phyloP scores from a whole-genome alignment of 2,113 vertebrate species.

The Paradoxurus hermaphroditus region DNA sequence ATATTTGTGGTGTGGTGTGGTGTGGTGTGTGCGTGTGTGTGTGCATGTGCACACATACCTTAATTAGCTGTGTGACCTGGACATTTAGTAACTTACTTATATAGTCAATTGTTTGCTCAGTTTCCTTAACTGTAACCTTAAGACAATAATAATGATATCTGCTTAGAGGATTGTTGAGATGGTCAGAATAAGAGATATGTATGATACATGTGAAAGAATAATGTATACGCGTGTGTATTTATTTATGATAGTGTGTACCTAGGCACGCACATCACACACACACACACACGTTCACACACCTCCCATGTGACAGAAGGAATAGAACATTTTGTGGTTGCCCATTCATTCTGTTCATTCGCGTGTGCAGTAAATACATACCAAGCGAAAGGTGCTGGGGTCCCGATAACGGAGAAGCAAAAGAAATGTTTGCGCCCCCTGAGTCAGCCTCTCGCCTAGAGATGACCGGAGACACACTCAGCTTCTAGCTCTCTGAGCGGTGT shows the following conservation, averaged over 20 bases:
- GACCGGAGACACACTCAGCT: neutral
- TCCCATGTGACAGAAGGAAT: neutral
- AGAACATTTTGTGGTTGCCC: neutral
- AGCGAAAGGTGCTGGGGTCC: neutral
- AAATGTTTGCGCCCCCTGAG: neutral
- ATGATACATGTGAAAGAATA: neutral
- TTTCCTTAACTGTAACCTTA: neutral
- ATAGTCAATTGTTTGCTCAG: neutral
- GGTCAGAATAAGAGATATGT: neutral
- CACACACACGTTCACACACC: neutral
- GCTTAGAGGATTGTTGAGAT: neutral
- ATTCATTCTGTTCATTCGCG: neutral
- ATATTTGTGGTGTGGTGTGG: neutral
- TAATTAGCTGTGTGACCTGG: neutral
- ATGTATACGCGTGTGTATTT: neutral
- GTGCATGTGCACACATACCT: accelerated
- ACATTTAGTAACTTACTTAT: neutral
- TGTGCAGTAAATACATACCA: accelerated
- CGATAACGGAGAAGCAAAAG: neutral
- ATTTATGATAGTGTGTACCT: neutral
- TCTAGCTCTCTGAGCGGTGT: neutral
- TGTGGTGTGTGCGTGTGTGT: neutral
- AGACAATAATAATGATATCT: neutral
- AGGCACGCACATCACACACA: too few species aligned
- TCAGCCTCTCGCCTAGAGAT: too few species aligned